Evolutionary conservation across 2,797 vertebrate genomes (phyloP), one percentile per base, ranked within the genome.

Genomic region (Aotus griseimembra): DNA sequence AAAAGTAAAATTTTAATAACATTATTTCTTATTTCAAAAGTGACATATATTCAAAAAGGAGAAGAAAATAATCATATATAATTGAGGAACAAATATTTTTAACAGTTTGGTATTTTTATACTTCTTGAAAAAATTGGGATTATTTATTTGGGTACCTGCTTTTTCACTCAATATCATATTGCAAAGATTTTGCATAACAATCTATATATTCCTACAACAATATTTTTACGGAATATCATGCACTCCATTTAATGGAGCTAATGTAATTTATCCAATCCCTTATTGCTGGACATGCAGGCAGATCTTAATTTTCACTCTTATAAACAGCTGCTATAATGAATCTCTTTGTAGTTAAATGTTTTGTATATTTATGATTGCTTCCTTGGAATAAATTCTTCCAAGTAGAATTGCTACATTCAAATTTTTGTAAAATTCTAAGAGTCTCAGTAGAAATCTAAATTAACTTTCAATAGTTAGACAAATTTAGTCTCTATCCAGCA

Each of bases 341-440:
- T 83, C 82, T 64, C 77, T 22, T 76, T 41, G n/a, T 30, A 79
- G 70, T n/a, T 91, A 64, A 70, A 41, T 13, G 13, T 55, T 86
- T 76, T 87, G 10, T 46, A 7, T 58, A 70, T 41, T 76, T 92
- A 75, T 11, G 5, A 39, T 92, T 80, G 58, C 77, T 91, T 94
- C 70, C 61, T 82, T 77, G 26, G 55, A 87, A 85, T 88, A 48
- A n/a, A 39, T 92, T 85, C 70, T 96, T 55, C 77, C 79, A 97
- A 48, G 76, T 36, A 17, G 9, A 88, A 75, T 64, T 82, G 26
- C 73, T 61, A 41, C 55, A 57, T 84, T 30, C 76, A 84, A 92
- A 85, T 61, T n/a, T 61, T 33, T 8, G 28, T 80, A 39, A 7
- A 92, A 80, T 58, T 61, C 20, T 24, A 73, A 75, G 44, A 61